These are phyloP conservation scores for Rallus crepitans DNA, from an alignment of 2,797 vertebrate species.

Conservation along the genomic window DNA sequence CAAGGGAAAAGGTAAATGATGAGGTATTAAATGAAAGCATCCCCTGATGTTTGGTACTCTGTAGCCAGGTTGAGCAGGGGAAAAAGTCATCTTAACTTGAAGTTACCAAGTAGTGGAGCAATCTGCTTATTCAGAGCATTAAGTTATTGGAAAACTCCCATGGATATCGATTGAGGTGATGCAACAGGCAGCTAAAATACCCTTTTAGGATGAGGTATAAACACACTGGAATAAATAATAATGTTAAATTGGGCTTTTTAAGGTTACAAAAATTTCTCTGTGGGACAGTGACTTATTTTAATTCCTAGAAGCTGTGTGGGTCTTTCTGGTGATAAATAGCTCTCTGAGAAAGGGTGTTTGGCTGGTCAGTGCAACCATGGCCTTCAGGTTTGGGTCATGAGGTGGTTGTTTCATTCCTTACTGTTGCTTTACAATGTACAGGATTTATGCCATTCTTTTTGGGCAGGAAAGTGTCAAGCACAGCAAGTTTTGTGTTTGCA, in stretches of 20 bases:
- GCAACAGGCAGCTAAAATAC: slow-evolving; percentile 26
- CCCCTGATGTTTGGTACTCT: background rate
- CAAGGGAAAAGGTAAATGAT: background rate
- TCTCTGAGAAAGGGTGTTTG: background rate
- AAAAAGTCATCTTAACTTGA: background rate
- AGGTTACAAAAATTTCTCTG: background rate
- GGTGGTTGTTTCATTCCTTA: background rate
- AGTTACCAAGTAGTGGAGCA: slow-evolving; percentile 23
- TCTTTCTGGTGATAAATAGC: background rate
- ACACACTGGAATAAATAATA: slow-evolving; percentile 43
- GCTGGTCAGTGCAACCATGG: background rate
- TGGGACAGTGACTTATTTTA: slow-evolving; percentile 37
- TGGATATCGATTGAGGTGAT: slow-evolving; percentile 49
- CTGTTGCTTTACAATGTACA: background rate
- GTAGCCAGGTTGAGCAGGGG: background rate
- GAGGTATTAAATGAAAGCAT: slow-evolving; percentile 3
- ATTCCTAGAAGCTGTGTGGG: slow-evolving; percentile 23
- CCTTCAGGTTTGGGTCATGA: background rate
- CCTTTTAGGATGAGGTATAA: slow-evolving; percentile 39
- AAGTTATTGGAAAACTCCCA: slow-evolving; percentile 23
- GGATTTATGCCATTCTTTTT: background rate
- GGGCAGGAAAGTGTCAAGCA: background rate
- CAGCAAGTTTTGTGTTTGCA: background rate
- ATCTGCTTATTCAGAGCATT: slow-evolving; percentile 34
- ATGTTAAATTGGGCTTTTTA: slow-evolving; percentile 26